Percentiles rank a stretch among this genome's conserved stretches.
Conservation (phyloP, 2,797 vertebrate species). For the Antennarius maculatus region DNA sequence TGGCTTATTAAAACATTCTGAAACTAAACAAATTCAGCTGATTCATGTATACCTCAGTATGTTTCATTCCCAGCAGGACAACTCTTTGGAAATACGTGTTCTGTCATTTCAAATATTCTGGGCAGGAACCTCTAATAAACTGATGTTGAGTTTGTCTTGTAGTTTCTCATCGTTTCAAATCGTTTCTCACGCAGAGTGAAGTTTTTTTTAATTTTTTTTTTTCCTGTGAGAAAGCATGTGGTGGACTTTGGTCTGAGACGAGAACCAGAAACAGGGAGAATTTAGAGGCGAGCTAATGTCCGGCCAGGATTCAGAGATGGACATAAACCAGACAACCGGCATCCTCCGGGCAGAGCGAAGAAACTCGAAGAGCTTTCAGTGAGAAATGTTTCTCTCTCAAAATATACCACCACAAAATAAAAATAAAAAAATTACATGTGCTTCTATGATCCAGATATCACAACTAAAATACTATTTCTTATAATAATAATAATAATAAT, state of each 20-base stretch:
- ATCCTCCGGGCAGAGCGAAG: constrained; percentile 45
- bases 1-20: background rate
- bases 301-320: constrained; percentile 69
- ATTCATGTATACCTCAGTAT: background rate
- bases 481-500: constrained; percentile 2
- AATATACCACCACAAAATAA: background rate
- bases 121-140: constrained; percentile 12
- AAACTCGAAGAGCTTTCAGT: constrained; percentile 31
- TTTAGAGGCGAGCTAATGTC: constrained; percentile 66
- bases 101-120: background rate
- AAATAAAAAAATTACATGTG: background rate
- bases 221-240: constrained; percentile 55
- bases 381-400: constrained; percentile 32
- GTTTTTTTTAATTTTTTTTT: constrained; percentile 1
- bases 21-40: background rate
- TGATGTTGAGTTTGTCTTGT: constrained; percentile 3
- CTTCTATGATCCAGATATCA: background rate
- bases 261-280: constrained; percentile 75
- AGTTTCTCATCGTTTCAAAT: constrained; percentile 41
- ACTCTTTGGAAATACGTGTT: background rate
- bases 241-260: constrained; percentile 61
- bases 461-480: background rate
- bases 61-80: background rate
- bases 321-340: constrained; percentile 74
- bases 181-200: constrained; percentile 37